Conservation (phyloP, 2,888 invertebrate species). For the Rhorus exstirpatorius region DNA sequence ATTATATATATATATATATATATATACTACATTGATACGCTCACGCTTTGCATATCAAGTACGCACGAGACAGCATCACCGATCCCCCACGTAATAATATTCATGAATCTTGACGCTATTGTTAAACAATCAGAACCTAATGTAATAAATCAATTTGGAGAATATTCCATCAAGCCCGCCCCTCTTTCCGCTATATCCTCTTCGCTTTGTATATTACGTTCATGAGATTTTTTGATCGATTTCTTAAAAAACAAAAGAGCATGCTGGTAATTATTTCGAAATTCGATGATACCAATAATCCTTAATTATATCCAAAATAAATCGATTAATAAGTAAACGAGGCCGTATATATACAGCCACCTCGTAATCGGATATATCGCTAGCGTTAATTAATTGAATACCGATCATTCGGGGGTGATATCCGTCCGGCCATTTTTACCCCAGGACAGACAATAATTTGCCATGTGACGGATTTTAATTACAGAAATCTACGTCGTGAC, state of each 20-base stretch:
- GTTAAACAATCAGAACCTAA: constrained; percentile 13
- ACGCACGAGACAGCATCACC: not conserved
- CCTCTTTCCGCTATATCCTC: not conserved
- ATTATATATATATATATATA: constrained; percentile 14
- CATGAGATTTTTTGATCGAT: not conserved
- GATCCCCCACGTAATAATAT: not conserved
- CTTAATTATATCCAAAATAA: constrained; percentile 18
- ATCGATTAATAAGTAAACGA: constrained; percentile 37
- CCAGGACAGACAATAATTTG: constrained; percentile 50
- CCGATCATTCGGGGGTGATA: constrained; percentile 38
- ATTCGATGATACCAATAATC: constrained; percentile 11
- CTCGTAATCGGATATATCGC: constrained; percentile 34
- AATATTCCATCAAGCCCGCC: not conserved
- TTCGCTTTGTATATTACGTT: not conserved
- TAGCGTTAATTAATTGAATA: constrained; percentile 59
- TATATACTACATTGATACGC: constrained; percentile 11
- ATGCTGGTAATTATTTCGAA: not conserved
- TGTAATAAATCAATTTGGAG: constrained; percentile 5
- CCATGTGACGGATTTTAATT: constrained; percentile 64
- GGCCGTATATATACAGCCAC: not conserved
- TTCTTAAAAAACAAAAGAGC: too few species aligned
- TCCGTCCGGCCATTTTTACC: constrained; percentile 39
- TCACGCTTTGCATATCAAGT: constrained; percentile 47
- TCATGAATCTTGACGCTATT: constrained; percentile 24
- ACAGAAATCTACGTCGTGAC: constrained; percentile 53